A percentile compares a stretch with the other conserved stretches of the same genome.
These are phyloP conservation scores for Leptothorax acervorum DNA, from an alignment of 2,888 invertebrate species.

Conservation along the genomic window DNA sequence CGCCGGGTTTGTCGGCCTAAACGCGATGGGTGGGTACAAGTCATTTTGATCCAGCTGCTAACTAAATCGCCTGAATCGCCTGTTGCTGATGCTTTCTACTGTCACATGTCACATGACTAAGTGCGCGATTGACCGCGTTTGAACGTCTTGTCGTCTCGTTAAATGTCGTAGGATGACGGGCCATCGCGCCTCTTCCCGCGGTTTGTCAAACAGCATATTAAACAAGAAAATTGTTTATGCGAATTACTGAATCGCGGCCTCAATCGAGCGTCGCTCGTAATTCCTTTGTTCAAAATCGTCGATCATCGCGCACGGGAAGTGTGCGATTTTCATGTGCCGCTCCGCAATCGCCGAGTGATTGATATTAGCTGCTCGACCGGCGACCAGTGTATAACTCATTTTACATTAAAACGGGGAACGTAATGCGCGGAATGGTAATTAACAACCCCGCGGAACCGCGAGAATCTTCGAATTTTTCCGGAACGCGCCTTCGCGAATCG, in stretches of 20 bases:
- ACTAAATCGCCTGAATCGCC: conserved; percentile 1
- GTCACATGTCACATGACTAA: conserved; percentile 53
- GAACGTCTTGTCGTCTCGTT: conserved; percentile 40
- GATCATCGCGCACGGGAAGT: conserved; percentile 17
- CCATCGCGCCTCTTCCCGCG: not conserved
- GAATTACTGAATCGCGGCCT: conserved; percentile 43
- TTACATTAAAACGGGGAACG: not conserved
- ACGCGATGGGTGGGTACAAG: conserved; percentile 20
- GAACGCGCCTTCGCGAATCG: not conserved
- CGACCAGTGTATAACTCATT: not conserved
- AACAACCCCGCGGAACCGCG: not conserved
- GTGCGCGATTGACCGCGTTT: conserved; percentile 52
- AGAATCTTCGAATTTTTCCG: not conserved
- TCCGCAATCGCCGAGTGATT: not conserved
- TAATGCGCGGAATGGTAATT: not conserved
- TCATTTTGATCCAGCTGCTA: conserved; percentile 11
- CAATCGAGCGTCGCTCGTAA: conserved; percentile 17
- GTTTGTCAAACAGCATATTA: conserved; percentile 25
- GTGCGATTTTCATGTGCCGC: not conserved
- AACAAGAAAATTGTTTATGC: conserved; percentile 49
- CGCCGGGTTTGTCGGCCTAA: not conserved
- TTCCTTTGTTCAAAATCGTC: conserved; percentile 32
- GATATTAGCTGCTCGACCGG: not conserved
- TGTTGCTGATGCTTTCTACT: conserved; percentile 44
- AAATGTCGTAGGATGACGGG: conserved; percentile 35